Percentiles rank a stretch among this genome's conserved stretches.
phyloP scores from a whole-genome alignment of 2,113 vertebrate species.

The Psilopsiagon aurifrons region DNA sequence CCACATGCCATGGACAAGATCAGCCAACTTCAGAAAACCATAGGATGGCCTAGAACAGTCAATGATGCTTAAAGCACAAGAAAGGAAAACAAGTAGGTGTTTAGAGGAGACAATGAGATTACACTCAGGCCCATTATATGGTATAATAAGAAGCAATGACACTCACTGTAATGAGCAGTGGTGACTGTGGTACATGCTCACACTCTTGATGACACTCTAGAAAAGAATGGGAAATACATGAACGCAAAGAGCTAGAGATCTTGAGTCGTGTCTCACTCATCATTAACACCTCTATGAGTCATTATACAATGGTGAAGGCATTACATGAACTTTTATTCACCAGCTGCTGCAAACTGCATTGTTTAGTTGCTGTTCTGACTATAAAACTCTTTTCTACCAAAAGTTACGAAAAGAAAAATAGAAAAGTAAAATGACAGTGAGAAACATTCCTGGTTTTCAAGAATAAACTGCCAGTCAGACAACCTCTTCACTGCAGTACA shows the following conservation, averaged over 20 bases:
- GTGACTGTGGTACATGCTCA: not conserved
- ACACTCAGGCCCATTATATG: not conserved
- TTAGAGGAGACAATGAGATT: not conserved
- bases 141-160: not conserved
- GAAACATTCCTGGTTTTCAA: not conserved
- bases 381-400: not conserved
- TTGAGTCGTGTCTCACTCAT: not conserved
- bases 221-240: not conserved
- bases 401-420: not conserved
- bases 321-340: not conserved
- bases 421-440: not conserved
- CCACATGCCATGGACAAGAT: not conserved
- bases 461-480: not conserved
- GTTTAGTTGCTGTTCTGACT: slow-evolving; percentile 14
- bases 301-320: not conserved
- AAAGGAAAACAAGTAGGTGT: not conserved
- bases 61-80: not conserved
- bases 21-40: not conserved
- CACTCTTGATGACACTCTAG: not conserved
- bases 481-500: not conserved
- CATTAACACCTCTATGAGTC: slow-evolving; percentile 31
- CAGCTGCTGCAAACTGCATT: not conserved
- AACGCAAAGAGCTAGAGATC: not conserved
- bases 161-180: not conserved
- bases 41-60: not conserved